Evolutionary conservation across 2,888 invertebrate species (phyloP), one percentile per base, ranked within the genome.

Genomic region (Xestia ashworthii): DNA sequence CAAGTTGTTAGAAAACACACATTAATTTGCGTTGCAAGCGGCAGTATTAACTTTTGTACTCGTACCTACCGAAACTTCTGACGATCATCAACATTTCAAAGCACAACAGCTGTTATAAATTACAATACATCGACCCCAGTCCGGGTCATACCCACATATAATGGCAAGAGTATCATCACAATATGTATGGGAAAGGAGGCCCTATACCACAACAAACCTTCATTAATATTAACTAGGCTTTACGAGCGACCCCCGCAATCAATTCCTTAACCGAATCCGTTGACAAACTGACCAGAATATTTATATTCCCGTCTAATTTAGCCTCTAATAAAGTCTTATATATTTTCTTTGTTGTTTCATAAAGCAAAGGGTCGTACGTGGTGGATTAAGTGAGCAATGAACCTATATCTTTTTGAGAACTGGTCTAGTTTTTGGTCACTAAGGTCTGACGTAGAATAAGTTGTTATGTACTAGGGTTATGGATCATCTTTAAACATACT

Each of bases 171-270:
- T 65, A 70, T 83, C 50, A 83, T 58, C 32, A 32, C 32, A 83
- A 53, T 83, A 80, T 76, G 25, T 68, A 44, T 64, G 48, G 71
- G 11, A 50, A 50, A 68, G 38, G 38, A 62, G 70, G 48, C 44
- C 55, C 68, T 66, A 69, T 64, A 66, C 65, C 32, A 66, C 69
- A 80, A 25, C 32, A 5, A 80, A 80, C 76, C 78, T 65, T 85
- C 83, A 86, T 86, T 85, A 86, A 86, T 81, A 86, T 86, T 86
- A 79, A 86, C 74, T 41, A 86, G 75, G 53, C 66, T 80, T 80
- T 74, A 86, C 80, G 75, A 77, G 76, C 80, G 16, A 16, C 64
- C 77, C 72, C 50, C 67, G 76, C 83, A 86, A 86, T 86, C 87
- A 87, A 87, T 87, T 87, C 78, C 71, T 72, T 41, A 50, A 62